Base-by-base conservation (phyloP, 1,140 invertebrate genomes). In the Drosophila miranda region DNA sequence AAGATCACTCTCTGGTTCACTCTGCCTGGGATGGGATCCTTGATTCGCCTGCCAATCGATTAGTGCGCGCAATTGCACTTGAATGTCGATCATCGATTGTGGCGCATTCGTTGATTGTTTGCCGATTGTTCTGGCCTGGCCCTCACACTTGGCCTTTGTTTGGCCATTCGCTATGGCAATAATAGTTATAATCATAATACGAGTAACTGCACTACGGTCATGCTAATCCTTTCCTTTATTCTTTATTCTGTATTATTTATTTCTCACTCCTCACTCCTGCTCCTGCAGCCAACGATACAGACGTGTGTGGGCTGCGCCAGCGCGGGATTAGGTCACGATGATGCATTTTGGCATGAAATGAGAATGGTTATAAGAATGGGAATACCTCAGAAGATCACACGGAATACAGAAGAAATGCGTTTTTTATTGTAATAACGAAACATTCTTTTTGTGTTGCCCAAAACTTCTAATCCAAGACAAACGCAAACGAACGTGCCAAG, bases 261-360 rank as follows among this genome's bases (percentile, higher is more conserved):
- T 26, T 5, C 5, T 26, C 28, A 30, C 28, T 30, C 8, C 28
- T 30, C 7, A 5, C 0, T 26, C 23, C 23, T 26, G 23, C 23
- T 26, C 23, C 23, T 26, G 23, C 23, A 26, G 3, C 34, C 1
- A 11, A 4, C 5, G 11, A 38, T 13, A 38, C 28, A 69, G 54
- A 87, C 82, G 82, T 87, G 82, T 87, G 82, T 87, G 82, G 82
- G 83, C 82, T 78, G 75, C 75, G 70, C 61, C 77, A 78, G 58
- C 55, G 71, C 82, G 54, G 75, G 82, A 87, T 87, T 87, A 84
- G 55, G 28, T 49, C 26, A 9, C 45, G 43, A 56, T 34, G 30
- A 83, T 78, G 70, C 53, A 72, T 60, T 84, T 71, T 83, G 80
- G 48, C 79, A 83, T 82, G 53, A 68, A 75, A 64, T 42, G 45